A percentile compares a stretch with the other conserved stretches of the same genome.
These are phyloP conservation scores for Antheraea yamamai DNA, from an alignment of 2,888 invertebrate species.

Conservation along the genomic window DNA sequence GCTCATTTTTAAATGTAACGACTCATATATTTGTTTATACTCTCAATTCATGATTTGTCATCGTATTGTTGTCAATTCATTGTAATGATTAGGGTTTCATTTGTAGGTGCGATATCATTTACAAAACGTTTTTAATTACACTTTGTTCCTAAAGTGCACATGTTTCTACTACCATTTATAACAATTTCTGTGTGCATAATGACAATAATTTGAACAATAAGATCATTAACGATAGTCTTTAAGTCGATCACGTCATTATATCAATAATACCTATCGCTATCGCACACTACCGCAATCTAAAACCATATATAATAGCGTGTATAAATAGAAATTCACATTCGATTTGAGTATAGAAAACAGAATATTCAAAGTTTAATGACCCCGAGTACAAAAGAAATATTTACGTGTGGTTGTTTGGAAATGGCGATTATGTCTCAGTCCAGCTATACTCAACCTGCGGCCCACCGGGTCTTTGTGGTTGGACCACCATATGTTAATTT, in stretches of 20 bases:
- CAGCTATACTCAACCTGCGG: too few species aligned
- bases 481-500: too few species aligned
- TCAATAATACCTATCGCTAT: neutral
- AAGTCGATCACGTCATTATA: neutral
- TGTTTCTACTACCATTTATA: neutral
- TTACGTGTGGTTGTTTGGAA: too few species aligned
- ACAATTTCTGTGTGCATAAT: neutral
- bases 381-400: neutral
- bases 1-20: too few species aligned
- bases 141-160: constrained; percentile 14
- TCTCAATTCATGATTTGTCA: neutral
- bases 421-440: too few species aligned
- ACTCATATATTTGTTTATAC: too few species aligned
- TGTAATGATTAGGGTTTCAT: neutral
- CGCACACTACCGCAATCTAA: neutral
- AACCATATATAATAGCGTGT: neutral
- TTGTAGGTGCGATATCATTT: neutral
- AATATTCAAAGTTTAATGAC: neutral
- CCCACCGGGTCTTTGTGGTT: too few species aligned
- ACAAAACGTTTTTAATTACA: constrained; percentile 8
- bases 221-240: constrained; percentile 8
- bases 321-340: neutral
- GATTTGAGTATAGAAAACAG: neutral
- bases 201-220: constrained; percentile 6
- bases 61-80: neutral